Evolutionary conservation across 23 tunicate species (phyloP).

Genomic region (Diplosoma virens): DNA sequence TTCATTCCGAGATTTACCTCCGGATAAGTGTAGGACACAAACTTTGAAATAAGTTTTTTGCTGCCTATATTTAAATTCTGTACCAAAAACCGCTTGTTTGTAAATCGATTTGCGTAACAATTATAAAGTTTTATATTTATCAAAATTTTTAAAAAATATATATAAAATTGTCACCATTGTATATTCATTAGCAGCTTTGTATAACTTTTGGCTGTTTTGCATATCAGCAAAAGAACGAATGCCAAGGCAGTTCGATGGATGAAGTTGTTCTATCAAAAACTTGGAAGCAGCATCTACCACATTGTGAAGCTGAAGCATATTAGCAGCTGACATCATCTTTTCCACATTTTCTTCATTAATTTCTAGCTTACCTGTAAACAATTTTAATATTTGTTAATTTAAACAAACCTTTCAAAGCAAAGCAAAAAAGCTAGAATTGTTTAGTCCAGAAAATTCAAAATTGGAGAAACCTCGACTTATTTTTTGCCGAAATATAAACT

Average conservation of each 20-base stretch:
- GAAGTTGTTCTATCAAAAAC: slow-evolving; percentile 72
- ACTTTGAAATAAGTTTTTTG: no score
- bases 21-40: no score
- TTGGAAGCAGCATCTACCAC: slow-evolving; percentile 74
- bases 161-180: slow-evolving; percentile 42
- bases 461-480: no score
- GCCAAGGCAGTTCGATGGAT: slow-evolving; percentile 94
- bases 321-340: slow-evolving; percentile 70
- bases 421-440: no score
- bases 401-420: no score
- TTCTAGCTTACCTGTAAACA: slow-evolving; percentile 70
- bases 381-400: no score
- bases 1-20: no score
- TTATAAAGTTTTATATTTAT: neutral
- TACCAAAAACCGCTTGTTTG: no score
- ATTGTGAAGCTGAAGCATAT: slow-evolving; percentile 62
- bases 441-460: no score
- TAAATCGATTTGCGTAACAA: no score
- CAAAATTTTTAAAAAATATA: neutral
- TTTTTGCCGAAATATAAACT: no score
- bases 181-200: slow-evolving; percentile 49
- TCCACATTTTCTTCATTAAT: slow-evolving; percentile 86
- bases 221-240: slow-evolving; percentile 74
- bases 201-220: slow-evolving; percentile 59
- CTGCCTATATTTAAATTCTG: no score